Conservation (phyloP, 2,888 invertebrate species). For the Anagyrus pseudococci region DNA sequence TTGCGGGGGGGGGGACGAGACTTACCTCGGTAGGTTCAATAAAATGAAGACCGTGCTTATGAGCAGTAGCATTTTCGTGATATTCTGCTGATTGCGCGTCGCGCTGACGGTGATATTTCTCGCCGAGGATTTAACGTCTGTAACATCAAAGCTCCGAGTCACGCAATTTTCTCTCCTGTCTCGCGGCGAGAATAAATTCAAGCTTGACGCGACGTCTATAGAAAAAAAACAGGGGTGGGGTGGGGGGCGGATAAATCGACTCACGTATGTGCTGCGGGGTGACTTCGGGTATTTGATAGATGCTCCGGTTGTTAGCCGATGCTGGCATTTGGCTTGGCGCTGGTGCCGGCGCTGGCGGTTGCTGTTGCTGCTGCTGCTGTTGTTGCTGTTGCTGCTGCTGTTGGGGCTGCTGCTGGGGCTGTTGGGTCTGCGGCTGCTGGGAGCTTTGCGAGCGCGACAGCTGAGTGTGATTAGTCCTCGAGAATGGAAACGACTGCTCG, state of each 20-base stretch:
- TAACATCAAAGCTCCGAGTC: too few species aligned
- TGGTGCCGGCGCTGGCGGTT: slow-evolving; percentile 44
- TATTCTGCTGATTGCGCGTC: slow-evolving; percentile 65
- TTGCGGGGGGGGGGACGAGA: too few species aligned
- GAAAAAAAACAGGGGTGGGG: not conserved
- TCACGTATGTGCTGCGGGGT: slow-evolving; percentile 53
- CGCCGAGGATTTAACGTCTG: slow-evolving; percentile 60
- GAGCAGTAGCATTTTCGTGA: slow-evolving; percentile 72
- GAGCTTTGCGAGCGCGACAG: slow-evolving; percentile 53
- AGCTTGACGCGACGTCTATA: too few species aligned
- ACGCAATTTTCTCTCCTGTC: too few species aligned
- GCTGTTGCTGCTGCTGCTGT: slow-evolving; percentile 43
- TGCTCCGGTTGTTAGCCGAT: slow-evolving; percentile 47
- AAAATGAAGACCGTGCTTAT: slow-evolving; percentile 72
- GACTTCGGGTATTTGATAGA: slow-evolving; percentile 49
- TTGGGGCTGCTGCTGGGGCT: too few species aligned
- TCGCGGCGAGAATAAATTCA: too few species aligned
- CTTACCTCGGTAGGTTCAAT: slow-evolving; percentile 70
- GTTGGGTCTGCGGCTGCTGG: not conserved
- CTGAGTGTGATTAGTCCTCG: slow-evolving; percentile 54
- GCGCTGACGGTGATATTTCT: slow-evolving; percentile 61
- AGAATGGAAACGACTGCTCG: slow-evolving; percentile 60
- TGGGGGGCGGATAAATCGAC: slow-evolving; percentile 30
- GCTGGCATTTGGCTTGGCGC: too few species aligned
- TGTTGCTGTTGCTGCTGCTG: slow-evolving; percentile 31